Evolutionary conservation across 1,140 invertebrate genomes (phyloP).

Genomic region (Batillaria attramentaria): DNA sequence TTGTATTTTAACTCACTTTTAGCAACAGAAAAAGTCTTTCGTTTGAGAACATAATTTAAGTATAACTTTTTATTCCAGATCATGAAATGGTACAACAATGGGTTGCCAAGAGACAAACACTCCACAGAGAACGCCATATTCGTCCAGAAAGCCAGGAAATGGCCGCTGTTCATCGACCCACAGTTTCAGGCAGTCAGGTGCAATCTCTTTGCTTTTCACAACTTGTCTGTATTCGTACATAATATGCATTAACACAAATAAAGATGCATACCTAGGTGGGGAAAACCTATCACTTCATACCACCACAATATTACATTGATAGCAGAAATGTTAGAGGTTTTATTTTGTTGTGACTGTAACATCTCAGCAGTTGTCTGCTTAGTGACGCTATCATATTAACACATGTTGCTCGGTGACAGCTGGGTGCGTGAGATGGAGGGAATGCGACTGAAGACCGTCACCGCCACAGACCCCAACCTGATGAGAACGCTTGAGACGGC

Average conservation of each 20-base stretch:
- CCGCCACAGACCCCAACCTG: slow-evolving; percentile 65
- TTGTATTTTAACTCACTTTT: too few relatives aligned
- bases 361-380: background rate
- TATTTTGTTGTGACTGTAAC: too few relatives aligned
- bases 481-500: slow-evolving; percentile 69
- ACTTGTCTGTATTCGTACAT: background rate
- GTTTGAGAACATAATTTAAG: background rate
- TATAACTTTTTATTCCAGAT: slow-evolving; percentile 78
- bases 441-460: slow-evolving; percentile 58
- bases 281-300: too few relatives aligned
- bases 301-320: too few relatives aligned
- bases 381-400: background rate
- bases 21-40: too few relatives aligned
- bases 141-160: slow-evolving; percentile 83
- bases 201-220: too few relatives aligned
- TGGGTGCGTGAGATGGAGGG: slow-evolving; percentile 70
- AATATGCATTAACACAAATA: background rate
- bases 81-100: slow-evolving; percentile 85
- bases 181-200: slow-evolving; percentile 82
- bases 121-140: slow-evolving; percentile 91
- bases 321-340: too few relatives aligned
- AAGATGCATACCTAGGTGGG: background rate
- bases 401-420: slow-evolving; percentile 42
- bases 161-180: slow-evolving; percentile 91
- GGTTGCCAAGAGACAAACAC: slow-evolving; percentile 84